Evolutionary conservation across 1,140 invertebrate genomes (phyloP).

Genomic region (Pomacea maculata): DNA sequence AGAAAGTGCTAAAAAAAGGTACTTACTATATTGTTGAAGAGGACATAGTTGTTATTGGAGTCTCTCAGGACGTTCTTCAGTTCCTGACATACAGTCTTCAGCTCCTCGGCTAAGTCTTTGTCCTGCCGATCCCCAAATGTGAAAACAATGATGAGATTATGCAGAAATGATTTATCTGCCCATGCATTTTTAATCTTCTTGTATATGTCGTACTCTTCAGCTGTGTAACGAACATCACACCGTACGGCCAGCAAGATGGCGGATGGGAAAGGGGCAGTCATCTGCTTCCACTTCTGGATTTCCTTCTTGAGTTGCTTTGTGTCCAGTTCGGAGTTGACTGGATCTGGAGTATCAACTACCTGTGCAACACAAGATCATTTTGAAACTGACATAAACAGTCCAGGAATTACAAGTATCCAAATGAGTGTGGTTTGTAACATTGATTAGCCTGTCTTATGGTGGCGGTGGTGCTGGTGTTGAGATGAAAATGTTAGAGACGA

Average conservation of each 20-base stretch:
- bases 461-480: too few relatives aligned
- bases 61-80: constrained; percentile 8
- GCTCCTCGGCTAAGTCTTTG: constrained; percentile 4
- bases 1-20: too few relatives aligned
- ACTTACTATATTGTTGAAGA: constrained; percentile 1
- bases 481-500: too few relatives aligned
- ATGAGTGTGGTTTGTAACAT: too few relatives aligned
- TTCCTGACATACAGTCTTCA: constrained; percentile 3
- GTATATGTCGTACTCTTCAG: constrained; percentile 19
- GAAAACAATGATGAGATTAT: constrained; percentile 2
- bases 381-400: too few relatives aligned
- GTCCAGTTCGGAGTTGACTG: neutral
- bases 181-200: constrained; percentile 1
- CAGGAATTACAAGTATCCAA: too few relatives aligned
- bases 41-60: neutral
- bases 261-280: neutral
- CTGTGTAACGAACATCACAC: constrained; percentile 10
- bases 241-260: neutral
- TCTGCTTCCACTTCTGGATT: neutral
- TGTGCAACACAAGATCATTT: neutral
- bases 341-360: neutral
- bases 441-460: too few relatives aligned
- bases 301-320: neutral
- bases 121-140: constrained; percentile 15
- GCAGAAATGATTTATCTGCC: neutral